phyloP scores from a whole-genome alignment of 2,113 vertebrate genomes.

The Galbula dea region DNA sequence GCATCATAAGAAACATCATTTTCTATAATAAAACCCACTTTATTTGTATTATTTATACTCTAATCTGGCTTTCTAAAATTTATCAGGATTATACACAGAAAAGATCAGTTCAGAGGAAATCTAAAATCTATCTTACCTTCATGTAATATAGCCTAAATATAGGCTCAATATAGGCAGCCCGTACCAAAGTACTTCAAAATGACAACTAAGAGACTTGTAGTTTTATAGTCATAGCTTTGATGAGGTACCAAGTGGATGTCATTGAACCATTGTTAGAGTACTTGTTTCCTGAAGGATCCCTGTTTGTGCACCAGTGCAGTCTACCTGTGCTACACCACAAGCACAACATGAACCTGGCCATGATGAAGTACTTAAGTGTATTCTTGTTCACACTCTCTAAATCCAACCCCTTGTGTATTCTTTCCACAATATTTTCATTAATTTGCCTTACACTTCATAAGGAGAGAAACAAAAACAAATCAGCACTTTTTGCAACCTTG shows the following conservation, averaged over 20 bases:
- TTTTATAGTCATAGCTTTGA: not conserved
- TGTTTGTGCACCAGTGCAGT: not conserved
- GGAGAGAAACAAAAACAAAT: not conserved
- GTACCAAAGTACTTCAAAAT: not conserved
- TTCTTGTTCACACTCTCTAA: not conserved
- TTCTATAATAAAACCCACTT: not conserved
- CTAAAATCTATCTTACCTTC: not conserved
- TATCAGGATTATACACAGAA: not conserved
- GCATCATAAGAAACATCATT: not conserved
- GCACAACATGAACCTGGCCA: accelerated
- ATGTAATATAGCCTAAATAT: not conserved
- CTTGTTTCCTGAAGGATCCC: not conserved
- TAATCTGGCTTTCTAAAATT: not conserved
- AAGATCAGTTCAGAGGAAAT: not conserved
- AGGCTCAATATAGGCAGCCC: not conserved
- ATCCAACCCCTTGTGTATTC: not conserved
- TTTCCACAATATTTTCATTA: not conserved
- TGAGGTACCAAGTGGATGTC: not conserved
- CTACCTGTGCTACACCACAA: accelerated
- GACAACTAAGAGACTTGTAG: not conserved
- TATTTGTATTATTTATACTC: not conserved
- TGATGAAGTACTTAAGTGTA: accelerated
- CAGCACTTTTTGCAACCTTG: not conserved
- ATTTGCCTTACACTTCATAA: not conserved
- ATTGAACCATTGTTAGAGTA: not conserved